phyloP scores from a whole-genome alignment of 1,140 invertebrate genomes.

The Eubasilissa regina region DNA sequence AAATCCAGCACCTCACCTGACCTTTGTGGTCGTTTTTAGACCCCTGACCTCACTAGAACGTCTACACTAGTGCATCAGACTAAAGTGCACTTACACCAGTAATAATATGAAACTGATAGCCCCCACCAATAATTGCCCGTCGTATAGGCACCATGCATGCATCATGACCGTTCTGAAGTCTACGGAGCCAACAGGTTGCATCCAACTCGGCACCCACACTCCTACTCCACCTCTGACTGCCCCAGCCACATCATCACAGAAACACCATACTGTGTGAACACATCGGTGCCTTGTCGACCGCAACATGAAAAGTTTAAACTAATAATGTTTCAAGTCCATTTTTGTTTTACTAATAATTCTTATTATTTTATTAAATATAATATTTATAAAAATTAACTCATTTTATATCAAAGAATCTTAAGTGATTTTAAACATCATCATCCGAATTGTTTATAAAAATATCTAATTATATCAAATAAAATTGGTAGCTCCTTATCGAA shows the following conservation, averaged over 20 bases:
- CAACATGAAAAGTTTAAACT: not conserved
- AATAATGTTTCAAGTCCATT: not conserved
- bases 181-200: not conserved
- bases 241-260: not conserved
- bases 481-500: no score
- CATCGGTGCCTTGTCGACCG: not conserved
- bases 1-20: no score
- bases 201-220: not conserved
- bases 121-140: not conserved
- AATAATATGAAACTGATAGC: slow-evolving; percentile 5
- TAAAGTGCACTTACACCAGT: not conserved
- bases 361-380: no score
- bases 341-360: not conserved
- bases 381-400: no score
- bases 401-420: no score
- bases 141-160: not conserved
- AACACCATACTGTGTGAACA: slow-evolving; percentile 27
- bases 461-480: no score
- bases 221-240: not conserved
- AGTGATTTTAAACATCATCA: no score
- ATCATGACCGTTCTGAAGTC: not conserved
- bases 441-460: no score
- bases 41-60: not conserved
- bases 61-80: not conserved
- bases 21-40: not conserved